A percentile compares a stretch with the other conserved stretches of the same genome.
These are phyloP conservation scores for Kryptolebias marmoratus DNA, from an alignment of 2,113 vertebrate species.

Conservation along the genomic window DNA sequence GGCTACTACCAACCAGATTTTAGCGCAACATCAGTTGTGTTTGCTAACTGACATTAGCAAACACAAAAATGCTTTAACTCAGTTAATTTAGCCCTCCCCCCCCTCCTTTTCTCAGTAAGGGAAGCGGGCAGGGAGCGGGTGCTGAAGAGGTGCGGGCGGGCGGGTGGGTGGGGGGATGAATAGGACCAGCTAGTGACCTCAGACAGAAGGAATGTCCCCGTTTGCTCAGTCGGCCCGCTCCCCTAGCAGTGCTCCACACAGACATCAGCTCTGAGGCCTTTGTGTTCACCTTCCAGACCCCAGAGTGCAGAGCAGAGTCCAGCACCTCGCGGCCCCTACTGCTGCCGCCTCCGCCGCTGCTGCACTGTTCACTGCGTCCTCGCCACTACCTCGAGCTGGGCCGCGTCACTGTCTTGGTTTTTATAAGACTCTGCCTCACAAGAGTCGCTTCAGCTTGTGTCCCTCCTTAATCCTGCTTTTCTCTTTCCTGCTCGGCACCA, in stretches of 20 bases:
- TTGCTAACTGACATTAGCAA: no score
- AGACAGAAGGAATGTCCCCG: constrained; percentile 92
- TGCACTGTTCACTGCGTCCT: constrained; percentile 43
- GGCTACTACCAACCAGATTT: no score
- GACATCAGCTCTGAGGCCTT: constrained; percentile 80
- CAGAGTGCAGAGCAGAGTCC: constrained; percentile 75
- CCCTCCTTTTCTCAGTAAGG: constrained; percentile 71
- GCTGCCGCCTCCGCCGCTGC: constrained; percentile 14
- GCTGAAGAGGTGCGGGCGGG: constrained; percentile 80
- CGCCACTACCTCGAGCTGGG: constrained; percentile 44
- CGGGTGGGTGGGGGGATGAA: constrained; percentile 83
- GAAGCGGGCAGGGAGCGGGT: constrained; percentile 76
- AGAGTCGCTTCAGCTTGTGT: no score
- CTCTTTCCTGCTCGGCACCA: constrained; percentile 41
- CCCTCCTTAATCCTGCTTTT: constrained; percentile 43
- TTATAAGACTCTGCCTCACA: constrained; percentile 15
- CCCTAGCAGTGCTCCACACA: constrained; percentile 83
- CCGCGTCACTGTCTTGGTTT: constrained; percentile 14
- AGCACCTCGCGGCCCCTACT: constrained; percentile 59
- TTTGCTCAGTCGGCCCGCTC: constrained; percentile 87
- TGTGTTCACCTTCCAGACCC: constrained; percentile 83
- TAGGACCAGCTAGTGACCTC: constrained; percentile 94
- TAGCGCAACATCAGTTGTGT: no score
- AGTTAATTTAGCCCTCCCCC: constrained; percentile 27
- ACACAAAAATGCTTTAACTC: no score